Conservation (phyloP, 2,113 vertebrate genomes). For the Clupea harengus region DNA sequence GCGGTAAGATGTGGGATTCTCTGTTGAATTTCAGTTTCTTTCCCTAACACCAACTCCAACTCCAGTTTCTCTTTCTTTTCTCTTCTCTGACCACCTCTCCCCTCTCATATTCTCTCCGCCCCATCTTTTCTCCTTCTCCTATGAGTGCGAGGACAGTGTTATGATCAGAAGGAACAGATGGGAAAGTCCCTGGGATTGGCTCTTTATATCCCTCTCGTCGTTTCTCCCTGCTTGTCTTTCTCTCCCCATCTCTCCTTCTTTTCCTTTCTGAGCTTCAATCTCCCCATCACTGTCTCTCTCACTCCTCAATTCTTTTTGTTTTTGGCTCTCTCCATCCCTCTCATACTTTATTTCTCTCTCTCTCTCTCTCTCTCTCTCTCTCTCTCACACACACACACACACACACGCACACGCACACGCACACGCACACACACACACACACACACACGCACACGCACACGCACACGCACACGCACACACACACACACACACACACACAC, state of each 20-base stretch:
- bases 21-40: not conserved
- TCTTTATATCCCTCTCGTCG: not conserved
- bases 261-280: no score
- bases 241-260: no score
- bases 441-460: not conserved
- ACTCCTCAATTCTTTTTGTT: not conserved
- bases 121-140: not conserved
- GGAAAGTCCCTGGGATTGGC: not conserved
- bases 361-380: not conserved
- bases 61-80: not conserved
- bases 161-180: constrained; percentile 51
- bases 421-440: constrained; percentile 6
- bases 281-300: no score
- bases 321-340: not conserved
- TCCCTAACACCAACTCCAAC: not conserved
- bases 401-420: not conserved
- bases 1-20: not conserved
- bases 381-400: not conserved
- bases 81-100: not conserved
- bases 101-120: not conserved
- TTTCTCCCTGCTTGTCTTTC: not conserved
- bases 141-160: not conserved
- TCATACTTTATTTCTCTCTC: not conserved
- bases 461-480: not conserved
- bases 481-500: not conserved